phyloP scores from a whole-genome alignment of 2,113 vertebrate species.

The Colaptes auratus region DNA sequence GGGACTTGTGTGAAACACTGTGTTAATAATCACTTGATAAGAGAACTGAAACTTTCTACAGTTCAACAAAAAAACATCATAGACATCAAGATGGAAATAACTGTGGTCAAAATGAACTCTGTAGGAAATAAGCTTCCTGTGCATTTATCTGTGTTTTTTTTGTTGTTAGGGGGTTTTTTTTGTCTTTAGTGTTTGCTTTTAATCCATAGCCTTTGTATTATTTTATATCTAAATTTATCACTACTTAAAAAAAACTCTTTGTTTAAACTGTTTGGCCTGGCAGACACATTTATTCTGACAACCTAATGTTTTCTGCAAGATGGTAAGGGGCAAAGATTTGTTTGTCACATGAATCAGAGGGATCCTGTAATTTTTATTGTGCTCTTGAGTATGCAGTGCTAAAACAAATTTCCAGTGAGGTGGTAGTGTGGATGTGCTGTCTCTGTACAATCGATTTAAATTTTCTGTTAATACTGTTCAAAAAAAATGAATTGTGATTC shows the following conservation, averaged over 20 bases:
- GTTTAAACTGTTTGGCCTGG: neutral
- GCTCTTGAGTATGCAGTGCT: neutral
- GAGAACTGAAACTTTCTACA: neutral
- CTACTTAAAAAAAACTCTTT: neutral
- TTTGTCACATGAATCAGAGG: neutral
- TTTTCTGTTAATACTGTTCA: neutral
- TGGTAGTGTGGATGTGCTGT: neutral
- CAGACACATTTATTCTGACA: neutral
- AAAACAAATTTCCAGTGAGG: neutral
- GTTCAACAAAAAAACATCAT: neutral
- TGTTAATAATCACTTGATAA: neutral
- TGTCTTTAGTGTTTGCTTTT: neutral
- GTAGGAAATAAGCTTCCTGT: neutral
- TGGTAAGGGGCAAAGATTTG: neutral
- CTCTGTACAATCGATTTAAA: neutral
- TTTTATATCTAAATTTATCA: neutral
- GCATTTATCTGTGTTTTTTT: neutral
- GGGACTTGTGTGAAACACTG: neutral
- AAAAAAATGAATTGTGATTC: neutral
- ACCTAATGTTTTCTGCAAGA: neutral
- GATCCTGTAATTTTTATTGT: neutral
- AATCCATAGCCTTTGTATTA: neutral
- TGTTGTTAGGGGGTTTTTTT: neutral
- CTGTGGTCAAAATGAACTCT: neutral
- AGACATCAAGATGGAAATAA: conserved; percentile 23